Conservation (phyloP, 2,888 invertebrate species). For the Ctenicera cuprea region DNA sequence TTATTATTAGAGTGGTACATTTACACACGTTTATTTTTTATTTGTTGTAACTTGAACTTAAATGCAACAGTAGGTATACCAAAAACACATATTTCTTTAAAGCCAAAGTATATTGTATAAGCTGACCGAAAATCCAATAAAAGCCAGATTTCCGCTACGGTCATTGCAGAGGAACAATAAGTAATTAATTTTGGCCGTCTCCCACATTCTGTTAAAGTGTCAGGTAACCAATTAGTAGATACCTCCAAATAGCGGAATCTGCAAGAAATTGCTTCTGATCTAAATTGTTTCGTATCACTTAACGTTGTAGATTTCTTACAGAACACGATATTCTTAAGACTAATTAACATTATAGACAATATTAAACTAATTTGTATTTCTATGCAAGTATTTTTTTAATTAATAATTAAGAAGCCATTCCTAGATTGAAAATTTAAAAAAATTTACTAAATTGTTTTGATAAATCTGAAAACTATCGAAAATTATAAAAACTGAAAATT, state of each 20-base stretch:
- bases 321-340: background rate
- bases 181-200: constrained; percentile 20
- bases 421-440: no score
- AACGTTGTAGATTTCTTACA: background rate
- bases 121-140: background rate
- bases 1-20: no score
- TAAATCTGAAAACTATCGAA: no score
- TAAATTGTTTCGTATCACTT: background rate
- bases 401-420: no score
- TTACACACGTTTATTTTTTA: no score
- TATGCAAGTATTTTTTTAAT: no score
- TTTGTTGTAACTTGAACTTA: no score
- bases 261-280: constrained; percentile 15
- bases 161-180: constrained; percentile 14
- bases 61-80: no score
- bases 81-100: background rate
- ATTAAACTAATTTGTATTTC: no score
- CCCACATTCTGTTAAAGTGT: constrained; percentile 28
- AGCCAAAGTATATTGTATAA: background rate
- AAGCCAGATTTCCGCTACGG: background rate
- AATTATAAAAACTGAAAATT: no score
- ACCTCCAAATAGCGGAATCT: constrained; percentile 16
- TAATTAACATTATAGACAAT: no score
- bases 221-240: constrained; percentile 28
- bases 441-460: no score